Evolutionary conservation across 2,113 vertebrate genomes (phyloP).

Genomic region (Etheostoma spectabile): DNA sequence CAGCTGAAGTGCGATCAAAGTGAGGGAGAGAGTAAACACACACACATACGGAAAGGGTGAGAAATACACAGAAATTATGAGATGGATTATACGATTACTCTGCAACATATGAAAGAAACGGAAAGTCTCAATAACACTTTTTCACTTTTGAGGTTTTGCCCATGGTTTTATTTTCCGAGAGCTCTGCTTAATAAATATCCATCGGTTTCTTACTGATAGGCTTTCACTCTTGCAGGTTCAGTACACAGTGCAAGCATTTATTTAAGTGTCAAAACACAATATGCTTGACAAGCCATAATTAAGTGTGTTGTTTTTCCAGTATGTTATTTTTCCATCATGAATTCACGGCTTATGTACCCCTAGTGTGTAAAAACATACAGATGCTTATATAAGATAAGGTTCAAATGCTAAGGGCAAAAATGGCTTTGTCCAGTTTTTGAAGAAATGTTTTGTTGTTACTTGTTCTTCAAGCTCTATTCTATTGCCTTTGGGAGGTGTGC

Average conservation of each 20-base stretch:
- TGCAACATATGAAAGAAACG: background rate
- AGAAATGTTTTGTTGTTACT: background rate
- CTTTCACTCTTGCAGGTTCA: slow-evolving; percentile 8
- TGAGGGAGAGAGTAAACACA: slow-evolving; percentile 31
- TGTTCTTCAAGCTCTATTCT: background rate
- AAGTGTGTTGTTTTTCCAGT: slow-evolving; percentile 12
- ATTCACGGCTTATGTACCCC: background rate
- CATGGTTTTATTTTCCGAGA: slow-evolving; percentile 1
- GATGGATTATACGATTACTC: slow-evolving; percentile 61
- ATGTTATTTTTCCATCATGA: background rate
- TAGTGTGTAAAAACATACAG: background rate
- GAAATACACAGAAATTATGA: slow-evolving; percentile 59
- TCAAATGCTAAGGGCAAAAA: background rate
- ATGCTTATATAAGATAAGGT: background rate
- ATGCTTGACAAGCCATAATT: slow-evolving; percentile 43
- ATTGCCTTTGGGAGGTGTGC: background rate
- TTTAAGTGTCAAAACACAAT: slow-evolving; percentile 51
- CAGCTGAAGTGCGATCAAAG: slow-evolving; percentile 53
- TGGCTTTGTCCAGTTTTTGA: background rate
- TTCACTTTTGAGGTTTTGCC: slow-evolving; percentile 18
- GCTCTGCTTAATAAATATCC: slow-evolving; percentile 17
- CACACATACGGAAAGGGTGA: slow-evolving; percentile 47
- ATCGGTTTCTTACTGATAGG: slow-evolving; percentile 1
- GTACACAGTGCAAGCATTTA: slow-evolving; percentile 10
- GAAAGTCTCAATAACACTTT: background rate